These are phyloP conservation scores for Atta texana DNA, from an alignment of 1,140 invertebrate species.

Conservation along the genomic window DNA sequence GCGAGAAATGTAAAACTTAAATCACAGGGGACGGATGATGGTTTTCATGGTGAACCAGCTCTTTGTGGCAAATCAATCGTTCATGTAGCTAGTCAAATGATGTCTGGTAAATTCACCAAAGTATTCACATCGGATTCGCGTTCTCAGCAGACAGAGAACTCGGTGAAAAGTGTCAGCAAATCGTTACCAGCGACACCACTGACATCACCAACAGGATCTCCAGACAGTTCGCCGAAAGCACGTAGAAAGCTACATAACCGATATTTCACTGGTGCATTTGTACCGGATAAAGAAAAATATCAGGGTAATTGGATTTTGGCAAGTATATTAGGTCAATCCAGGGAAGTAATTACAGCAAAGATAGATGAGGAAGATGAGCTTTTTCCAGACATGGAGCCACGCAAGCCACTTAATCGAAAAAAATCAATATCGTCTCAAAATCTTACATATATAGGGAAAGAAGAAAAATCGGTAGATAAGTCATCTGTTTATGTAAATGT, in stretches of 20 bases:
- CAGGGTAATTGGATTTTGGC: conserved; percentile 87
- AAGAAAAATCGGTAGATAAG: conserved; percentile 76
- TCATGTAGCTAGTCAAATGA: conserved; percentile 91
- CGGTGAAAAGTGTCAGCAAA: conserved; percentile 86
- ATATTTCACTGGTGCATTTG: conserved; percentile 86
- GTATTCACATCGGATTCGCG: conserved; percentile 61
- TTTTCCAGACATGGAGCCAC: conserved; percentile 65
- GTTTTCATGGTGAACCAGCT: conserved; percentile 90
- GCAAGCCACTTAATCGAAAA: conserved; percentile 78
- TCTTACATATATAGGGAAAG: conserved; percentile 84
- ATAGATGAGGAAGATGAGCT: conserved; percentile 82
- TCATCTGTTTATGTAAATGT: conserved; percentile 63
- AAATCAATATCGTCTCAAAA: conserved; percentile 86
- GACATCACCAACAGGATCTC: conserved; percentile 88
- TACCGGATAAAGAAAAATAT: conserved; percentile 83
- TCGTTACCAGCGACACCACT: conserved; percentile 90
- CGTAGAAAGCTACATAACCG: conserved; percentile 83
- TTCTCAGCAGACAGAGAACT: conserved; percentile 57
- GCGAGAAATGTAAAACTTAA: conserved; percentile 82
- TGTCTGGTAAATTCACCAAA: conserved; percentile 86
- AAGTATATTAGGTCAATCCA: conserved; percentile 85
- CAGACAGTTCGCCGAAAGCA: conserved; percentile 85
- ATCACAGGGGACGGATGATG: conserved; percentile 89
- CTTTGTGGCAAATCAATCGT: conserved; percentile 91
- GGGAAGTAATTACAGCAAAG: conserved; percentile 79